Conservation (phyloP, 2,888 invertebrate genomes). For the Rhaphigaster nebulosa region DNA sequence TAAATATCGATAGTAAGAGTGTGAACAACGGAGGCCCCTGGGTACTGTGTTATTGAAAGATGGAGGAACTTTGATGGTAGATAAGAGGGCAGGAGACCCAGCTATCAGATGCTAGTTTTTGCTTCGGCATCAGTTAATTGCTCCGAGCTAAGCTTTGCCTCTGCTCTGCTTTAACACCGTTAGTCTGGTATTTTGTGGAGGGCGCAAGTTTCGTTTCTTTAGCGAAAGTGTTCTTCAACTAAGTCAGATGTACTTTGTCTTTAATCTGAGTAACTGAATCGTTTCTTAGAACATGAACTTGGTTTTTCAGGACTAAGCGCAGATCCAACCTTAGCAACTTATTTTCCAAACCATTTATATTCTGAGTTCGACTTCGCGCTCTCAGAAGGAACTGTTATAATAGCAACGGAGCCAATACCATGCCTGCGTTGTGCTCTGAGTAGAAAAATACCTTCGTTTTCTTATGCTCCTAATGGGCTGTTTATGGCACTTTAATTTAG, state of each 20-base stretch:
- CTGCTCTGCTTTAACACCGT: background rate
- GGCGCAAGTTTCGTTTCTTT: background rate
- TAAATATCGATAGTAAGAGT: slow-evolving; percentile 9
- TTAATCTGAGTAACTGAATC: background rate
- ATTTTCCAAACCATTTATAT: too few species aligned
- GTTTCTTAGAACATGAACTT: too few species aligned
- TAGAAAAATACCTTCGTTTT: too few species aligned
- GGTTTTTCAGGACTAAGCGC: too few species aligned
- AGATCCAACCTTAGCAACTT: too few species aligned
- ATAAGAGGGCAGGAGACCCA: background rate
- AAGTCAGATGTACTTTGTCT: background rate
- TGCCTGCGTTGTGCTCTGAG: background rate
- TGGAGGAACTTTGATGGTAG: slow-evolving; percentile 12
- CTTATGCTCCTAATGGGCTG: too few species aligned
- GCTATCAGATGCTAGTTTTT: slow-evolving; percentile 43
- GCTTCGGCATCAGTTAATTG: slow-evolving; percentile 37
- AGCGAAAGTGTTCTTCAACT: background rate
- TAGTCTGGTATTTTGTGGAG: background rate
- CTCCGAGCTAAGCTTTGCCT: background rate
- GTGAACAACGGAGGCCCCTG: slow-evolving; percentile 10
- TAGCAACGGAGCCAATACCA: background rate
- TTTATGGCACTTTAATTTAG: too few species aligned
- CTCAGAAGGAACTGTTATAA: background rate
- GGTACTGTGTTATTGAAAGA: slow-evolving; percentile 23
- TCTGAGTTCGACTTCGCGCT: too few species aligned